Evolutionary conservation across 2,797 vertebrate species (phyloP).

Genomic region (Paedocypris micromegethes): DNA sequence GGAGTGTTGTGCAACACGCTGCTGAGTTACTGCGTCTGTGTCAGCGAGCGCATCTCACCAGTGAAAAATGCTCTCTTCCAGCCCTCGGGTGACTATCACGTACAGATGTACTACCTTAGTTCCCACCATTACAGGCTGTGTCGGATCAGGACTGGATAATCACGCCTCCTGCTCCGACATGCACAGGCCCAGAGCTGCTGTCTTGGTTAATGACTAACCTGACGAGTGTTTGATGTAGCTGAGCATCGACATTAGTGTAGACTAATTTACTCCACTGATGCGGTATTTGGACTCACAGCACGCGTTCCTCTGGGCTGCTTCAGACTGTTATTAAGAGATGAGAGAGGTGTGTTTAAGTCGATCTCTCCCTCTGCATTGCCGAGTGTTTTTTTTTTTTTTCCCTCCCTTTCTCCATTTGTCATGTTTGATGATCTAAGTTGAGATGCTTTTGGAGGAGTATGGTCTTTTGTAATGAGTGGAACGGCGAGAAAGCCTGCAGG

Average conservation of each 20-base stretch:
- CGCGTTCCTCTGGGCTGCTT: conserved; percentile 54
- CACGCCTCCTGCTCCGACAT: conserved; percentile 69
- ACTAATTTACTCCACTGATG: conserved; percentile 68
- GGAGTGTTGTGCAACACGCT: conserved; percentile 63
- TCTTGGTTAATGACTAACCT: conserved; percentile 61
- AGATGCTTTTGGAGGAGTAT: conserved; percentile 29
- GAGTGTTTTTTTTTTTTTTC: not conserved
- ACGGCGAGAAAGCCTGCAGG: conserved; percentile 29
- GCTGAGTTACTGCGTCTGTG: conserved; percentile 62
- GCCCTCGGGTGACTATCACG: conserved; percentile 60
- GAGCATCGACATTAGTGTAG: conserved; percentile 68
- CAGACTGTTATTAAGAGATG: conserved; percentile 54
- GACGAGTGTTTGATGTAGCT: conserved; percentile 63
- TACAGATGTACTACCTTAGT: conserved; percentile 69
- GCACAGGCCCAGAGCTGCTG: conserved; percentile 57
- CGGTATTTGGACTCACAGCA: conserved; percentile 53
- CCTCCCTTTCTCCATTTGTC: conserved; percentile 29
- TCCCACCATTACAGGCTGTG: conserved; percentile 65
- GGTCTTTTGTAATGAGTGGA: conserved; percentile 35
- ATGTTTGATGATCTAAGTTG: conserved; percentile 38
- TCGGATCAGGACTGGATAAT: conserved; percentile 64
- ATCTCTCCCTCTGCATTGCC: conserved; percentile 18
- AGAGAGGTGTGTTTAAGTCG: conserved; percentile 35
- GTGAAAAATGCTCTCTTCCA: conserved; percentile 74
- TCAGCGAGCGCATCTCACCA: conserved; percentile 49